A percentile compares a stretch with the other conserved stretches of the same genome.
These are phyloP conservation scores for Rhea americana DNA, from an alignment of 2,113 vertebrate species.

Conservation along the genomic window DNA sequence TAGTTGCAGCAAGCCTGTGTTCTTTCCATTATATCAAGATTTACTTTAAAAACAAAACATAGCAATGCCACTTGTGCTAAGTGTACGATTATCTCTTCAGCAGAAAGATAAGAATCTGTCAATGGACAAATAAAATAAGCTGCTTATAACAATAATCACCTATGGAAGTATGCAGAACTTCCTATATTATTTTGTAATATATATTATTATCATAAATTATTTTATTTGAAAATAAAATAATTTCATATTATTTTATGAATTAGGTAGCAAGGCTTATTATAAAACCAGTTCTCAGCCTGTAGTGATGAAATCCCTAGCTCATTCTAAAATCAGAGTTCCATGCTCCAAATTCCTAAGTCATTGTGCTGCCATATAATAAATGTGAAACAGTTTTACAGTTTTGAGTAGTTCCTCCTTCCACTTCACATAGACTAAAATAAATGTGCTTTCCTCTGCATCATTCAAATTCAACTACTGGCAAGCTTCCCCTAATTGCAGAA, in stretches of 20 bases:
- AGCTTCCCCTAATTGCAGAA: background rate
- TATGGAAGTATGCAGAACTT: background rate
- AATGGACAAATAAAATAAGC: background rate
- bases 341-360: background rate
- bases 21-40: background rate
- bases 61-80: background rate
- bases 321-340: background rate
- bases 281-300: background rate
- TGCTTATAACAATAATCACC: background rate
- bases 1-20: background rate
- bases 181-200: no score
- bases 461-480: background rate
- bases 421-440: constrained; percentile 3
- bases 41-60: background rate
- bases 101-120: background rate
- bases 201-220: no score
- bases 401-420: background rate
- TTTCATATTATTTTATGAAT: background rate
- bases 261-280: background rate
- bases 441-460: background rate
- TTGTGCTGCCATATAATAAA: background rate
- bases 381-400: constrained; percentile 2
- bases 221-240: no score
- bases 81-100: background rate
- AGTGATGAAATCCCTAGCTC: background rate